phyloP scores from a whole-genome alignment of 2,888 invertebrate species.

The Gari tellinella region DNA sequence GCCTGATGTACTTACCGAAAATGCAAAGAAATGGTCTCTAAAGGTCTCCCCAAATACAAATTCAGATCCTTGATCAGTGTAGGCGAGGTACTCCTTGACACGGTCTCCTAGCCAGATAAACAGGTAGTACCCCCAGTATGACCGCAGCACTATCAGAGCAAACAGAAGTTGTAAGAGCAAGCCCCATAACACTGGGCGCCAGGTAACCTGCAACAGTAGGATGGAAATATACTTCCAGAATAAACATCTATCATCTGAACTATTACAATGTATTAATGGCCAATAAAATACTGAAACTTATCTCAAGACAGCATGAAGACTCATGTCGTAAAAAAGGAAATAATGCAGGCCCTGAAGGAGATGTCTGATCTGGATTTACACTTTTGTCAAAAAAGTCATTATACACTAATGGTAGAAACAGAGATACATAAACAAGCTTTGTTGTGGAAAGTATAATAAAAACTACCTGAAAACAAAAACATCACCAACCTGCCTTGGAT shows the following conservation, averaged over 20 bases:
- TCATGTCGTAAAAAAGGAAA: no score
- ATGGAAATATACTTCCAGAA: not conserved
- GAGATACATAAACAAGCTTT: not conserved
- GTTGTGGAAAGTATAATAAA: not conserved
- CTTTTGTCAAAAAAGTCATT: no score
- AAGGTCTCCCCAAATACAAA: constrained; percentile 90
- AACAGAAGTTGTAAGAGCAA: constrained; percentile 92
- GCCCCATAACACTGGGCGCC: constrained; percentile 92
- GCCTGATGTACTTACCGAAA: constrained; percentile 87
- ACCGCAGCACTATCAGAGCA: constrained; percentile 65
- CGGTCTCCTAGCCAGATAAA: constrained; percentile 89
- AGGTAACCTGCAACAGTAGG: constrained; percentile 76
- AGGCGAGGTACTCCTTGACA: constrained; percentile 91
- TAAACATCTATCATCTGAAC: not conserved
- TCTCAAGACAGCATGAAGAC: no score
- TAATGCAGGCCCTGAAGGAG: no score
- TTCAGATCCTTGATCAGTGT: constrained; percentile 90
- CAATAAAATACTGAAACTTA: no score
- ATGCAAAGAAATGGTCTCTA: constrained; percentile 90
- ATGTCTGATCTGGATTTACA: no score
- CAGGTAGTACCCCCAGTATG: constrained; percentile 85
- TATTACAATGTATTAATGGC: no score
- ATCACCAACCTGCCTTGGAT: constrained; percentile 70
- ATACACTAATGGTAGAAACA: no score
- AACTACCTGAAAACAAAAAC: no score